These are phyloP conservation scores for Drosophila miranda DNA, from an alignment of 1,140 invertebrate genomes.

Conservation along the genomic window DNA sequence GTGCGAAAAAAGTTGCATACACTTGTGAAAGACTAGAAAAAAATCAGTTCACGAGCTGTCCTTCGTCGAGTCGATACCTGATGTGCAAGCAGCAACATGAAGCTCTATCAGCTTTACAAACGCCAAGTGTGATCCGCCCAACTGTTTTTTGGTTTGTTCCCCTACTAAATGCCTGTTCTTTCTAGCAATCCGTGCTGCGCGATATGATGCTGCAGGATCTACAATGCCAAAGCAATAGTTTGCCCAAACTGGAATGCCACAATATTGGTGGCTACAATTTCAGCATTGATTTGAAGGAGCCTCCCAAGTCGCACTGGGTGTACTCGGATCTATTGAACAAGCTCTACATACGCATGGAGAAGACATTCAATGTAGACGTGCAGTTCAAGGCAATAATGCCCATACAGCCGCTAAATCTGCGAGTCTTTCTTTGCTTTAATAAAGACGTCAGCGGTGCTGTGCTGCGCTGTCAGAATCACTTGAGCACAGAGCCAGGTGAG, in stretches of 20 bases:
- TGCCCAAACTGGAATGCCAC: constrained; percentile 73
- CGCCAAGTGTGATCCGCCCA: constrained; percentile 15
- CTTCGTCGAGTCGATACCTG: constrained; percentile 5
- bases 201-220: constrained; percentile 71
- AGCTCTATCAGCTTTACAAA: constrained; percentile 43
- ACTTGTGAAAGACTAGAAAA: constrained; percentile 36
- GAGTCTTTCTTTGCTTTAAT: constrained; percentile 66
- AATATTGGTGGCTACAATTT: constrained; percentile 69
- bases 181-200: constrained; percentile 72
- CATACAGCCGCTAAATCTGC: constrained; percentile 62
- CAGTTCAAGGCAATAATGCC: constrained; percentile 64
- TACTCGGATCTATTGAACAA: constrained; percentile 61
- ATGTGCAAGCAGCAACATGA: constrained; percentile 25
- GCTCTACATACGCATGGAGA: constrained; percentile 72
- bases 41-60: background rate
- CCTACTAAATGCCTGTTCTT: constrained; percentile 1
- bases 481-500: constrained; percentile 67
- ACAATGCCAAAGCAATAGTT: constrained; percentile 51
- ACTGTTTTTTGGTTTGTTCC: background rate
- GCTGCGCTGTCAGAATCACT: constrained; percentile 75
- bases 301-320: constrained; percentile 61
- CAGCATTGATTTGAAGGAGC: constrained; percentile 56
- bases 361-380: constrained; percentile 68
- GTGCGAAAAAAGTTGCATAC: constrained; percentile 20
- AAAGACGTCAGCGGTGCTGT: constrained; percentile 76